These are phyloP conservation scores for Drosophila pseudoobscura DNA, from an alignment of 1,140 invertebrate species.

Conservation along the genomic window DNA sequence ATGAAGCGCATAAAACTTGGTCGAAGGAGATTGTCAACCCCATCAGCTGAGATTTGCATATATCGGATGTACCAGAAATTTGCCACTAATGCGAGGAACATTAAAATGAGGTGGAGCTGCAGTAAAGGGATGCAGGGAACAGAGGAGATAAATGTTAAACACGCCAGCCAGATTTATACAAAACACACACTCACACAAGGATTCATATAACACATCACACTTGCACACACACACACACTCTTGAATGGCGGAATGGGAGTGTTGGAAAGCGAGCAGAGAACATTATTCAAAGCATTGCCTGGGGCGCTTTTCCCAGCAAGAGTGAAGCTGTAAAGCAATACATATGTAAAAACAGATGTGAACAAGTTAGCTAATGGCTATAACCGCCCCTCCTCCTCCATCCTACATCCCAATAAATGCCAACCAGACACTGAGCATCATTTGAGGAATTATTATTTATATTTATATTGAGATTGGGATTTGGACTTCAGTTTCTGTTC, in stretches of 20 bases:
- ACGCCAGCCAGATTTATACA: conserved; percentile 53
- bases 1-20: conserved; percentile 56
- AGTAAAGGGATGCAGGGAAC: conserved; percentile 1
- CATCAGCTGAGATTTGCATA: conserved; percentile 51
- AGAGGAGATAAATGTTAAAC: conserved; percentile 59
- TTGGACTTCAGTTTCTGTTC: neutral
- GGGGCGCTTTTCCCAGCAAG: conserved; percentile 24
- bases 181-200: conserved; percentile 23
- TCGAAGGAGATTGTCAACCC: neutral
- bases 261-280: conserved; percentile 9
- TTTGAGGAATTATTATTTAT: conserved; percentile 17
- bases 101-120: conserved; percentile 47
- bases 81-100: conserved; percentile 58
- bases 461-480: neutral
- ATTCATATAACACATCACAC: neutral
- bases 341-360: conserved; percentile 76
- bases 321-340: conserved; percentile 52
- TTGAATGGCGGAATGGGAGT: conserved; percentile 17
- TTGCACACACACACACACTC: conserved; percentile 1
- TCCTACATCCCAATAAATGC: neutral
- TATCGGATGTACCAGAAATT: conserved; percentile 46
- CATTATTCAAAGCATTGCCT: conserved; percentile 67
- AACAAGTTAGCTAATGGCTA: conserved; percentile 68
- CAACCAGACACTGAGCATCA: neutral
- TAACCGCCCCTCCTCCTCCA: neutral